phyloP scores from a whole-genome alignment of 1,140 invertebrate species.

The Zaprionus gabonicus region DNA sequence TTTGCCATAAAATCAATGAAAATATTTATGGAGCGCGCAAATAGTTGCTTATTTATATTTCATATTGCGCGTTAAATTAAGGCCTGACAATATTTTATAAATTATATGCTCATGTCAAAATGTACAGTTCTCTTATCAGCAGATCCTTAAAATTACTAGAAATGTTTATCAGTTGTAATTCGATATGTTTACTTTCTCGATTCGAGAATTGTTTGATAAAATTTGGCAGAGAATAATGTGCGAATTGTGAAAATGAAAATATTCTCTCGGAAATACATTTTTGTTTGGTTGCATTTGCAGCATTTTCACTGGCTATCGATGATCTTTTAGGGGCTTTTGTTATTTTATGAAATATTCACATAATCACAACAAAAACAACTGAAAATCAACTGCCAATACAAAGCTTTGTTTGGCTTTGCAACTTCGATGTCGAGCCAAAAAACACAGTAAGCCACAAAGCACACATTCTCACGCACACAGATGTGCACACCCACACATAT shows the following conservation, averaged over 20 bases:
- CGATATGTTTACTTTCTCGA: neutral
- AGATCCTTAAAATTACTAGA: neutral
- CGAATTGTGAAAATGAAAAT: neutral
- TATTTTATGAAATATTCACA: slow-evolving; percentile 46
- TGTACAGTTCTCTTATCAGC: neutral
- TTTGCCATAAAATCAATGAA: slow-evolving; percentile 66
- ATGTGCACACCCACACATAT: neutral
- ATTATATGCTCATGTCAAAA: neutral
- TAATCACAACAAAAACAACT: slow-evolving; percentile 34
- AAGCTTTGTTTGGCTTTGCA: slow-evolving; percentile 26
- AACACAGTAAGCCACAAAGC: neutral
- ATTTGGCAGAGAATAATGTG: neutral
- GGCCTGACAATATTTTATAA: slow-evolving; percentile 25
- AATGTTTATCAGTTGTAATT: slow-evolving; percentile 1
- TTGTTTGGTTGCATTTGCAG: neutral
- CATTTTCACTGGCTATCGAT: slow-evolving; percentile 37
- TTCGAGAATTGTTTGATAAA: neutral
- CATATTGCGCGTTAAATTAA: slow-evolving; percentile 54
- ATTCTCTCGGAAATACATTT: neutral
- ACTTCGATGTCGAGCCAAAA: slow-evolving; percentile 3
- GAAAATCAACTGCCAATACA: slow-evolving; percentile 14
- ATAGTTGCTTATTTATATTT: slow-evolving; percentile 61
- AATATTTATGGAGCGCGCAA: slow-evolving; percentile 62
- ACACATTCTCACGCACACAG: neutral
- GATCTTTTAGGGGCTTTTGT: slow-evolving; percentile 21